These are phyloP conservation scores for Chrysaora quinquecirrha DNA, from an alignment of 30 jellyfish, hydroid and myxozoan genomes.

Conservation along the genomic window DNA sequence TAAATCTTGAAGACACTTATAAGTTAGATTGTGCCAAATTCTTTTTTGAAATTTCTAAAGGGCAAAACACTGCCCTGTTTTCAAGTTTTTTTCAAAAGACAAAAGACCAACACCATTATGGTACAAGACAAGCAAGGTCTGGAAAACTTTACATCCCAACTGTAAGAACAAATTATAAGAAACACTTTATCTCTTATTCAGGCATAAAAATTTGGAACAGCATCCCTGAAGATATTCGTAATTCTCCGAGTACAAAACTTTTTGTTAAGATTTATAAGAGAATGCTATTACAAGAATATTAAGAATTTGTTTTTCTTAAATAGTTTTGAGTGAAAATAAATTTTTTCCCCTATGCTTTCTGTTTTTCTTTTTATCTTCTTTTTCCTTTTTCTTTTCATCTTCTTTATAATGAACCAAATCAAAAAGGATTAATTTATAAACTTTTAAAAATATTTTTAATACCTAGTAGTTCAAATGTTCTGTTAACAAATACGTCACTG, in stretches of 20 bases:
- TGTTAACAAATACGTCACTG: neutral
- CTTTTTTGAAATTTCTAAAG: neutral
- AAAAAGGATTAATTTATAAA: neutral
- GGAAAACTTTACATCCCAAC: neutral
- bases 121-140: conserved; percentile 1
- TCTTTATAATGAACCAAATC: neutral
- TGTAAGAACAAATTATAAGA: neutral
- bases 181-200: neutral
- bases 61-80: neutral
- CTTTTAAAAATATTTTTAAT: neutral
- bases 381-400: neutral
- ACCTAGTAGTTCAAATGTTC: neutral
- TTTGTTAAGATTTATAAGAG: neutral
- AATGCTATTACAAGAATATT: neutral
- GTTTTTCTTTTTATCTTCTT: neutral
- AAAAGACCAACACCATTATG: neutral
- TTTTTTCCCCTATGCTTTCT: neutral
- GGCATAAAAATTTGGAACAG: neutral
- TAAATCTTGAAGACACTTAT: neutral
- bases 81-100: neutral
- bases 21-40: neutral
- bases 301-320: neutral
- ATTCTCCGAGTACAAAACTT: neutral
- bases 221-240: neutral
- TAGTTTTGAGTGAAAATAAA: neutral